Conservation (phyloP, 2,888 invertebrate genomes). For the Nephrotoma flavescens region DNA sequence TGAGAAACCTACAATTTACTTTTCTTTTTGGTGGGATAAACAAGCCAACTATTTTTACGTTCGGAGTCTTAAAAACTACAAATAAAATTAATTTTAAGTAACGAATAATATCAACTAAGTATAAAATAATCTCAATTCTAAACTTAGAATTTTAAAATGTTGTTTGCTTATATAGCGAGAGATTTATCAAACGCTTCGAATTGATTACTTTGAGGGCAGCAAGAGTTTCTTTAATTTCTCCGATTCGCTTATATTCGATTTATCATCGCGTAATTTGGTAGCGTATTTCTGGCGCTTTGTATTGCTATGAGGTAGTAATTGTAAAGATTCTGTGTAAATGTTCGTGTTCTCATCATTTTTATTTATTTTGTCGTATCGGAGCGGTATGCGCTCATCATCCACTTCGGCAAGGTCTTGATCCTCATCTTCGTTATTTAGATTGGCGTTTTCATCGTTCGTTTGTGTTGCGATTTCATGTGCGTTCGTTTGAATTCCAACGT, state of each 20-base stretch:
- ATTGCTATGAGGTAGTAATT: constrained; percentile 15
- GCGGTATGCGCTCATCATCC: constrained; percentile 11
- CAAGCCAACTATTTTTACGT: background rate
- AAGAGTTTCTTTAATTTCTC: constrained; percentile 32
- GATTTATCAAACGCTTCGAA: background rate
- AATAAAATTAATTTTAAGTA: background rate
- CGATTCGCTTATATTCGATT: constrained; percentile 27
- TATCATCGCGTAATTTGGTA: background rate
- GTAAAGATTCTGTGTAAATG: constrained; percentile 21
- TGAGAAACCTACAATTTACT: background rate
- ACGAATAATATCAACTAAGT: background rate
- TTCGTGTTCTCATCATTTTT: constrained; percentile 3
- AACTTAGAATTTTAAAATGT: background rate
- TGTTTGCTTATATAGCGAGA: background rate
- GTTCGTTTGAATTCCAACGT: constrained; percentile 43
- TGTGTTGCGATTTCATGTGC: constrained; percentile 36
- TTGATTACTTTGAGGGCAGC: constrained; percentile 27
- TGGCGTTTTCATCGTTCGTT: constrained; percentile 21
- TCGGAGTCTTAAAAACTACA: background rate
- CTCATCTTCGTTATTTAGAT: constrained; percentile 6
- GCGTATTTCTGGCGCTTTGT: background rate
- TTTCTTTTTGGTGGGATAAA: background rate
- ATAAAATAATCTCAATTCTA: background rate
- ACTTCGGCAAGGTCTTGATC: constrained; percentile 14
- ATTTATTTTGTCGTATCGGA: background rate